Percentiles rank a stretch among this genome's conserved stretches.
Conservation (phyloP, 53 echinoderm and acorn worm genomes). For the Crossaster papposus region DNA sequence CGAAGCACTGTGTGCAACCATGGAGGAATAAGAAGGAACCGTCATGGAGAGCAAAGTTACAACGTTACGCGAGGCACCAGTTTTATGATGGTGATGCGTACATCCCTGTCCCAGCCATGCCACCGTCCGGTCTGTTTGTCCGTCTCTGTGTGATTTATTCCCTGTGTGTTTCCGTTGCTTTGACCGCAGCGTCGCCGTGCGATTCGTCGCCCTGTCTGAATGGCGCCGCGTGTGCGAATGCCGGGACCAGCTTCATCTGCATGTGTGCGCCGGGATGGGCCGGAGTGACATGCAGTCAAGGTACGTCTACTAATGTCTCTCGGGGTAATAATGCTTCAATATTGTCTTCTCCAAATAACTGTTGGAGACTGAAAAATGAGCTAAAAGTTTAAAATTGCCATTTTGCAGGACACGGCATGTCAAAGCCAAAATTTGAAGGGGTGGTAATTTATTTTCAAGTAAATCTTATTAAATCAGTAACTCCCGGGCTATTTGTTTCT, state of each 20-base stretch:
- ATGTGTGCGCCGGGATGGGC: slow-evolving; percentile 2
- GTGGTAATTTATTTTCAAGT: too few relatives aligned
- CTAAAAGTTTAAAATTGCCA: too few relatives aligned
- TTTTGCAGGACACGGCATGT: too few relatives aligned
- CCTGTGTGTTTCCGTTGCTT: slow-evolving; percentile 6
- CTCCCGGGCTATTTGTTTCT: too few relatives aligned
- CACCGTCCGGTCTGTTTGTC: not conserved
- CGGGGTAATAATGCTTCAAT: too few relatives aligned
- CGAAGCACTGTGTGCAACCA: not conserved
- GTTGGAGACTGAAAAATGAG: too few relatives aligned
- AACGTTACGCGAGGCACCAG: not conserved
- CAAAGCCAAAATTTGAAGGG: too few relatives aligned
- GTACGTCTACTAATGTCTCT: not conserved
- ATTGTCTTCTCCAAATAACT: too few relatives aligned
- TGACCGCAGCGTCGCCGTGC: slow-evolving; percentile 36
- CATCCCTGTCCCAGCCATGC: not conserved
- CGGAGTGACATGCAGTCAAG: slow-evolving; percentile 5
- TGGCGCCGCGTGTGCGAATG: not conserved
- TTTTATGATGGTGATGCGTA: slow-evolving; percentile 48
- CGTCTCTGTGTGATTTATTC: slow-evolving; percentile 23
- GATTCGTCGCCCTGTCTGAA: slow-evolving; percentile 45
- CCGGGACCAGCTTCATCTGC: slow-evolving; percentile 23
- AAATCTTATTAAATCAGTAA: too few relatives aligned
- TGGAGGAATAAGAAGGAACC: too few relatives aligned
- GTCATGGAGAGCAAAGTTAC: not conserved